phyloP scores from a whole-genome alignment of 1,140 invertebrate genomes.

The Dryas iulia region DNA sequence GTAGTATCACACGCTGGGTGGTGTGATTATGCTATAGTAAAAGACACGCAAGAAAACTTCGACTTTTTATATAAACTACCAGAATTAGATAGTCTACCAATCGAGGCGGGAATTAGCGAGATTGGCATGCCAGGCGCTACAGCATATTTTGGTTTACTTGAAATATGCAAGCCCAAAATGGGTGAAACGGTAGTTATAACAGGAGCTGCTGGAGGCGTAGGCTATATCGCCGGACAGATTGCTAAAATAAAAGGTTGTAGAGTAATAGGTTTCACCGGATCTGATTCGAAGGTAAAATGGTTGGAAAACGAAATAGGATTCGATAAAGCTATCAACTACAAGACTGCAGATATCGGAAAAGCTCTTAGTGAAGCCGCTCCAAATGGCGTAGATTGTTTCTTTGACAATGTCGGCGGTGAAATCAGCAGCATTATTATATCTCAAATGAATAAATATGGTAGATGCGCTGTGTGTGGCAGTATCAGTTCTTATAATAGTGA shows the following conservation, averaged over 20 bases:
- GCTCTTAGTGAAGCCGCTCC: slow-evolving; percentile 82
- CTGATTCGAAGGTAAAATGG: slow-evolving; percentile 86
- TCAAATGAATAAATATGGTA: slow-evolving; percentile 82
- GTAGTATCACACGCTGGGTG: slow-evolving; percentile 82
- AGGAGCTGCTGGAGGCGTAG: slow-evolving; percentile 85
- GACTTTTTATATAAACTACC: slow-evolving; percentile 56
- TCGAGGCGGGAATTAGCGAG: slow-evolving; percentile 44
- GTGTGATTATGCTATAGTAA: slow-evolving; percentile 69
- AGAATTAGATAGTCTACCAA: slow-evolving; percentile 46
- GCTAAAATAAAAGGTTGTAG: slow-evolving; percentile 63
- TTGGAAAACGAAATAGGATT: slow-evolving; percentile 81
- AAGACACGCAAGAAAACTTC: slow-evolving; percentile 41
- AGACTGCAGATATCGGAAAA: slow-evolving; percentile 79
- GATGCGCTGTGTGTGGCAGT: slow-evolving; percentile 82
- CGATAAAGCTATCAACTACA: slow-evolving; percentile 81
- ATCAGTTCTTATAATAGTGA: slow-evolving; percentile 79
- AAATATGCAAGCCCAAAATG: slow-evolving; percentile 84
- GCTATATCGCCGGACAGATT: slow-evolving; percentile 84
- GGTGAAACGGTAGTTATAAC: slow-evolving; percentile 86
- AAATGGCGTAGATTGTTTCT: slow-evolving; percentile 83
- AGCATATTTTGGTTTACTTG: slow-evolving; percentile 87
- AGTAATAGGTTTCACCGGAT: slow-evolving; percentile 87
- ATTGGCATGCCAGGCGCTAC: slow-evolving; percentile 79
- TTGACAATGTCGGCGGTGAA: slow-evolving; percentile 64
- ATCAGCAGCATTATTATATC: slow-evolving; percentile 81